Percentiles rank a stretch among this genome's conserved stretches.
These are phyloP conservation scores for Macropus fuliginosus DNA, from an alignment of 2,797 vertebrate species.

Conservation along the genomic window DNA sequence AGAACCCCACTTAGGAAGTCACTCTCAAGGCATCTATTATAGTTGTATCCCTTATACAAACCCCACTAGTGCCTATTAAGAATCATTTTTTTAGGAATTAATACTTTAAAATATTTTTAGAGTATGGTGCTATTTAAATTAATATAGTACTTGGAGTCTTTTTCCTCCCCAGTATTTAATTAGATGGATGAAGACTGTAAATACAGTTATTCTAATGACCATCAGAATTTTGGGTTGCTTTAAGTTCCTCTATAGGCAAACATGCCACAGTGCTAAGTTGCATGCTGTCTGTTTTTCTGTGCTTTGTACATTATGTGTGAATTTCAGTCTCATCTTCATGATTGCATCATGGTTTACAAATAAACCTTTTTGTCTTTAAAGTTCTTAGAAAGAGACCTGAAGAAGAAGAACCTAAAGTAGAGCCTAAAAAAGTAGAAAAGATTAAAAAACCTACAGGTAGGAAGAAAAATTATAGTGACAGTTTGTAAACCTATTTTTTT, in stretches of 20 bases:
- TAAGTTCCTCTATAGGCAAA: constrained; percentile 13
- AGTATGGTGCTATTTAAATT: constrained; percentile 53
- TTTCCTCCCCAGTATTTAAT: neutral
- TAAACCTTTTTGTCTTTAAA: constrained; percentile 85
- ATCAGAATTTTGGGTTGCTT: neutral
- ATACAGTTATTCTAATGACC: constrained; percentile 21
- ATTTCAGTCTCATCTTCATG: constrained; percentile 67
- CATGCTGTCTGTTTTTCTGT: constrained; percentile 64
- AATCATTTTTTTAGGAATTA: constrained; percentile 32
- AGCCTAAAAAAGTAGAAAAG: constrained; percentile 87
- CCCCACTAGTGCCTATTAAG: neutral
- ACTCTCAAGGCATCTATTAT: constrained; percentile 21
- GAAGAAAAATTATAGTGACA: constrained; percentile 58
- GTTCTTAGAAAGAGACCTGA: constrained; percentile 87
- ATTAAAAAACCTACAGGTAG: constrained; percentile 88
- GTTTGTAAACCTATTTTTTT: constrained; percentile 46
- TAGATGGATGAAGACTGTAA: neutral
- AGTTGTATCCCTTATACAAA: constrained; percentile 55
- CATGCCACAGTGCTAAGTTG: neutral
- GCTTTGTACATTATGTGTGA: constrained; percentile 55
- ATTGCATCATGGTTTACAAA: constrained; percentile 77
- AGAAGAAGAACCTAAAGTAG: constrained; percentile 86
- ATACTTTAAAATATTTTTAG: constrained; percentile 42
- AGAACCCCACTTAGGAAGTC: neutral
- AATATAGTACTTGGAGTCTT: constrained; percentile 49